Base-by-base conservation (phyloP, 2,888 invertebrate genomes). In the Plebejus melissa region DNA sequence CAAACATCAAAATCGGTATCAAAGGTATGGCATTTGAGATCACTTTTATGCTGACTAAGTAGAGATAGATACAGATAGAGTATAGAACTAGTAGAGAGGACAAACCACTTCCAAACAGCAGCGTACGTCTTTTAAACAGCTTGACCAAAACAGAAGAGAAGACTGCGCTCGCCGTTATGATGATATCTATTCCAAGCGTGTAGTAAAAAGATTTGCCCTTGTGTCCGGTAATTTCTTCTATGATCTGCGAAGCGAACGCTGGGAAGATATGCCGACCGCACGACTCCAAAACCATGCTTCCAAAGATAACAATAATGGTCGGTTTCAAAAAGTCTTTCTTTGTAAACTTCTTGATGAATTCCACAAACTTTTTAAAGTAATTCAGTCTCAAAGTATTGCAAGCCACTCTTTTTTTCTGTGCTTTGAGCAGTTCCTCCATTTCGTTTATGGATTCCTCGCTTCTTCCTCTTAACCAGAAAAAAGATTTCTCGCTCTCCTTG, bases 391-490 rank as follows among this genome's bases (percentile, higher is more conserved):
- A 72, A 57, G 69, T 60, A 13, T 79, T 77, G 1, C 77, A 71
- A 2, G 70, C 22, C 28, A 46, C 16, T 46, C 77, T 80, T 32
- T 83, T 80, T 74, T 83, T 85, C 77, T 90, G 89, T 0, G 84
- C 81, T 78, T 79, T 79, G 0, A 88, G 81, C 32, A 90, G 32
- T 57, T 86, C 84, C 22, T 83, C 79, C 0, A 90, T 76, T 79
- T 87, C 87, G 38, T 74, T 78, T 6, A 69, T 76, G 0, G 85
- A 80, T 9, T 80, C 77, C 16, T 81, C 77, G 28, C 77, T 76
- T 5, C 82, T 81, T 32, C 94, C 95, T 77, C 95, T 85, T 70
- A 94, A 88, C 87, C 91, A 94, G 70, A 88, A 86, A 32, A 95
- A 94, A 0, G 94, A 86, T 7, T 86, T 82, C 77, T 93, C 88